These are phyloP conservation scores for Andrena marginata DNA, from an alignment of 2,888 invertebrate species.

Conservation along the genomic window DNA sequence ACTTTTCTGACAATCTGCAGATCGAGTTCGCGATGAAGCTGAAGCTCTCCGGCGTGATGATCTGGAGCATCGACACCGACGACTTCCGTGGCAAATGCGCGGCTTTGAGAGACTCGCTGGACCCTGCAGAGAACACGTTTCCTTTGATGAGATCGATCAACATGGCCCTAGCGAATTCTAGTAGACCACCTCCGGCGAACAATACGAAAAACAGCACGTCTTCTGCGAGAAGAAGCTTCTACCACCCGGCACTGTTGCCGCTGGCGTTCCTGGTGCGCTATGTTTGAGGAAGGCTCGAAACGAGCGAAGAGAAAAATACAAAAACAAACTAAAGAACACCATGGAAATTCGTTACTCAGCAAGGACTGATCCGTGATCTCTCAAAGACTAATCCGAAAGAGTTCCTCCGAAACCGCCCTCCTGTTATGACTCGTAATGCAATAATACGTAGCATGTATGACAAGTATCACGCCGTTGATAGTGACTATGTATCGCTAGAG, in stretches of 20 bases:
- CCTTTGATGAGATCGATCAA: conserved; percentile 91
- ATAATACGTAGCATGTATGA: neutral
- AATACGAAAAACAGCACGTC: neutral
- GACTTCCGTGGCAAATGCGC: conserved; percentile 92
- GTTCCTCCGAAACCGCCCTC: conserved; percentile 8
- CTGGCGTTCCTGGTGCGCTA: conserved; percentile 16
- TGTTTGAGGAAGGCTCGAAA: neutral
- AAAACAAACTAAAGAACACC: neutral
- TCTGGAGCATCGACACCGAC: conserved; percentile 96
- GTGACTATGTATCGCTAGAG: neutral
- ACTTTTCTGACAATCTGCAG: conserved; percentile 54
- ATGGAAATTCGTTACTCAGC: neutral
- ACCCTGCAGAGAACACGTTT: conserved; percentile 86
- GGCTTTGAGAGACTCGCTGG: conserved; percentile 67
- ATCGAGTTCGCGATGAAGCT: conserved; percentile 71
- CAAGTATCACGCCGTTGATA: neutral
- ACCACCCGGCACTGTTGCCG: conserved; percentile 3
- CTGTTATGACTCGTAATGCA: neutral
- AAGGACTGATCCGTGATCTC: neutral
- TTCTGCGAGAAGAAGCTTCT: neutral
- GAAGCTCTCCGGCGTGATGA: conserved; percentile 92
- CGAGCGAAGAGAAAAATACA: neutral
- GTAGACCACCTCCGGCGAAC: no score
- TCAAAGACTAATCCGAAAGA: neutral
- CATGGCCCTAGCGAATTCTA: conserved; percentile 86